These are phyloP conservation scores for Drosophila mayri DNA, from an alignment of 1,140 invertebrate genomes.

Conservation along the genomic window DNA sequence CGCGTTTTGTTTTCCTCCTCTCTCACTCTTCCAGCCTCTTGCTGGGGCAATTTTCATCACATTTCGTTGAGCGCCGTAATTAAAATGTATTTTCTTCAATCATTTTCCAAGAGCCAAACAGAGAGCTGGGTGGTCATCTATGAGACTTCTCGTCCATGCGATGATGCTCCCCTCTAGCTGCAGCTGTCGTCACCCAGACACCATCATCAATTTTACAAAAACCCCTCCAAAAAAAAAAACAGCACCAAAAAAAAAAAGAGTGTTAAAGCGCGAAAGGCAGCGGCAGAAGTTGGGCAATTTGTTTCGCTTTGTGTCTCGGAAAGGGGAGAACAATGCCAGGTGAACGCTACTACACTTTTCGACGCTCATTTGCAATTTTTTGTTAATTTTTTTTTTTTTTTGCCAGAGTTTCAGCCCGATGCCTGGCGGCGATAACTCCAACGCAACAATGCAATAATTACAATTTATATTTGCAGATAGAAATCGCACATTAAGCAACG, in stretches of 20 bases:
- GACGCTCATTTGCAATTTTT: slow-evolving; percentile 81
- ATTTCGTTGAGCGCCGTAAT: slow-evolving; percentile 58
- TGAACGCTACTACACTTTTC: slow-evolving; percentile 65
- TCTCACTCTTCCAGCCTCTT: neutral
- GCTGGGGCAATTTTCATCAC: slow-evolving; percentile 65
- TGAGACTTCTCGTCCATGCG: no score
- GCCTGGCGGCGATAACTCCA: slow-evolving; percentile 58
- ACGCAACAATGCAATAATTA: slow-evolving; percentile 79
- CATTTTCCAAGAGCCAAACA: slow-evolving; percentile 22
- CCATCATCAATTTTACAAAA: slow-evolving; percentile 73
- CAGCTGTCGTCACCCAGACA: slow-evolving; percentile 68
- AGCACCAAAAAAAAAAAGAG: slow-evolving; percentile 33
- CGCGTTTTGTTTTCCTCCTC: slow-evolving; percentile 48
- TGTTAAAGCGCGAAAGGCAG: slow-evolving; percentile 77
- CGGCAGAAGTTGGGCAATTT: slow-evolving; percentile 71
- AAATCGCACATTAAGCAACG: slow-evolving; percentile 78
- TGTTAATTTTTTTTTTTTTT: slow-evolving; percentile 59
- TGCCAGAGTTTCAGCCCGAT: slow-evolving; percentile 42
- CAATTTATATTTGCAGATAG: slow-evolving; percentile 79
- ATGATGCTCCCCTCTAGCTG: neutral
- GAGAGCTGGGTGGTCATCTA: slow-evolving; percentile 59
- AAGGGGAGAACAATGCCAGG: slow-evolving; percentile 67
- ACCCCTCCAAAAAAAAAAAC: neutral
- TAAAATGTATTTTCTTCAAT: slow-evolving; percentile 77
- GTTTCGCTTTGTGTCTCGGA: slow-evolving; percentile 72